phyloP scores from a whole-genome alignment of 2,888 invertebrate genomes.

The Diaprepes abbreviatus region DNA sequence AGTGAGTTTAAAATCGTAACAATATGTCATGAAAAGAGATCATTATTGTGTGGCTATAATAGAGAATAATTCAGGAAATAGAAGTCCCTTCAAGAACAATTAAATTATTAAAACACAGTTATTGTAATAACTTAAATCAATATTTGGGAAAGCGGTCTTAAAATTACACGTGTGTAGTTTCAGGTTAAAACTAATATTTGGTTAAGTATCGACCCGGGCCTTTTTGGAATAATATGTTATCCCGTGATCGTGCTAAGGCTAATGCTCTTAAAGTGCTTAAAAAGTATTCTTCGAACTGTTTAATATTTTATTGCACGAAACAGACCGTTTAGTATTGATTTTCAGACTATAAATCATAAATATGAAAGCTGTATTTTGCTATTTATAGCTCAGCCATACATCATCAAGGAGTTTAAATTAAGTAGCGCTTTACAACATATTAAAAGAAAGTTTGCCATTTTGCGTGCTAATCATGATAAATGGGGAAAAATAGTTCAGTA shows the following conservation, averaged over 20 bases:
- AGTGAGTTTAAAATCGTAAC: too few species aligned
- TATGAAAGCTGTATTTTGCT: background rate
- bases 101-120: too few species aligned
- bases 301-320: slow-evolving; percentile 18
- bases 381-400: background rate
- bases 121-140: too few species aligned
- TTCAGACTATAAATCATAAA: slow-evolving; percentile 15
- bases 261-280: slow-evolving; percentile 13
- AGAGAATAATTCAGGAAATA: too few species aligned
- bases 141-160: too few species aligned
- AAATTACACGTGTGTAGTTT: too few species aligned
- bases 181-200: background rate
- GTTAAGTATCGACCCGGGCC: background rate
- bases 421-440: background rate
- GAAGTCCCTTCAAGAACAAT: too few species aligned
- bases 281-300: background rate
- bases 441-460: too few species aligned
- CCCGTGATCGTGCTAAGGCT: background rate
- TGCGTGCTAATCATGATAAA: too few species aligned
- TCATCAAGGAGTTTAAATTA: background rate
- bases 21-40: too few species aligned
- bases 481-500: too few species aligned
- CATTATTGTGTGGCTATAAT: too few species aligned
- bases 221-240: background rate
- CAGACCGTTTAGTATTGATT: slow-evolving; percentile 12